Base-by-base conservation (phyloP, 2,888 invertebrate species). In the Cartodere bifasciata region DNA sequence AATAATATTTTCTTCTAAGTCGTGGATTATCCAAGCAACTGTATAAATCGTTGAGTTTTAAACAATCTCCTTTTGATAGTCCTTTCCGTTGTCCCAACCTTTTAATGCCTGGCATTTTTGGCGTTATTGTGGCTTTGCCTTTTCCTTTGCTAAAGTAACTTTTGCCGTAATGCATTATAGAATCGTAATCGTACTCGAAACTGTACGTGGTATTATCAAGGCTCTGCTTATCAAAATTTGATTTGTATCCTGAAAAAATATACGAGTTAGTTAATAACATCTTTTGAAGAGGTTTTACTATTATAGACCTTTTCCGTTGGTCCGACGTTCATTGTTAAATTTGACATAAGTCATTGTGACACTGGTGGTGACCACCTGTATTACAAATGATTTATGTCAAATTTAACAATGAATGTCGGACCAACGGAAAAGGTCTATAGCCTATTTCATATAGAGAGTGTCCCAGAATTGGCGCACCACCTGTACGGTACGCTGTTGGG, bases 141-240 rank as follows among this genome's bases (percentile, higher is more conserved):
- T 68, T 68, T 32, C 59, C 62, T 47, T 68, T 69, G 42, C 73
- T 73, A 49, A 77, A 77, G 51, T 72, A 77, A 46, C 63, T 62
- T 39, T 63, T 63, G 2, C 77, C 77, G 43, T 85, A 85, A 52
- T 85, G 85, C 81, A 84, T 81, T 16, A 83, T 75, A 7, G 78
- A 78, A 39, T 75, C 72, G 50, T 75, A 83, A 52, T 83, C 83
- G 46, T 85, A 85, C 33, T 75, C 74, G 51, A 75, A 78, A 28
- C 66, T 62, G 47, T 73, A 72, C 4, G 73, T 71, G 4, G 75
- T 75, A 41, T 75, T 72, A 29, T 68, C 67, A 17, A 68, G 55
- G 28, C 73, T 70, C 39, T 75, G 70, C 29, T 75, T 70, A 38
- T 72, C 72, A 44, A 78, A 77, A 48, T 78, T 77, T 16, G 67